These are phyloP conservation scores for Siniperca obscura DNA, from an alignment of 2,797 vertebrate species.

Conservation along the genomic window DNA sequence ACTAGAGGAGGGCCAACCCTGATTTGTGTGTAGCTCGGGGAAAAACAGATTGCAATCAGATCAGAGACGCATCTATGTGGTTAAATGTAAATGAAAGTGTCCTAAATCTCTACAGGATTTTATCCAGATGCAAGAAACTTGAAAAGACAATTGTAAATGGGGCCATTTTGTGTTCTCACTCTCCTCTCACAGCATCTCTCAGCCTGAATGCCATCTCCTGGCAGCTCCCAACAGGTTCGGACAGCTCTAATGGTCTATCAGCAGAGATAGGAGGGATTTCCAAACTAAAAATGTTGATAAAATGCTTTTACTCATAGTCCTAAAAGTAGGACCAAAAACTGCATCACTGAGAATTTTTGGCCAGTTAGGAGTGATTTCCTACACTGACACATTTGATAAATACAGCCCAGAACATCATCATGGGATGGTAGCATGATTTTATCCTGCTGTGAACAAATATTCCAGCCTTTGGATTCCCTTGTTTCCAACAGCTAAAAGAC, in stretches of 20 bases:
- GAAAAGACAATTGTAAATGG: too few species aligned
- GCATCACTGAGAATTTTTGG: not conserved
- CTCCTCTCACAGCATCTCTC: not conserved
- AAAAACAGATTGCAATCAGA: too few species aligned
- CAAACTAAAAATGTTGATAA: not conserved
- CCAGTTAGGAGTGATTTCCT: not conserved
- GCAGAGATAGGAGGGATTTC: not conserved
- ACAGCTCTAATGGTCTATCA: not conserved
- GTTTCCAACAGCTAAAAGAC: slow-evolving; percentile 2
- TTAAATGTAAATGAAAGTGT: too few species aligned
- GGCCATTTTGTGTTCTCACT: not conserved
- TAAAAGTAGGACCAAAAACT: not conserved
- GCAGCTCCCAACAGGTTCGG: not conserved
- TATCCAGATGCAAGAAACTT: too few species aligned
- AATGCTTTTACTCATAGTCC: not conserved
- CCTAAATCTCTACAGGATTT: too few species aligned
- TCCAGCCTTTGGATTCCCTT: not conserved
- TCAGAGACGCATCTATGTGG: too few species aligned
- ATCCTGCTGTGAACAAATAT: slow-evolving; percentile 14
- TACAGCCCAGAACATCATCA: not conserved
- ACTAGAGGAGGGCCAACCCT: not conserved
- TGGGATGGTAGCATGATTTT: not conserved
- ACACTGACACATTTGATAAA: not conserved
- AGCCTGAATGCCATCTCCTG: not conserved
- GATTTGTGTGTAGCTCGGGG: not conserved